Base-by-base conservation (phyloP, 2,113 vertebrate species). In the Lophotis ruficrista region DNA sequence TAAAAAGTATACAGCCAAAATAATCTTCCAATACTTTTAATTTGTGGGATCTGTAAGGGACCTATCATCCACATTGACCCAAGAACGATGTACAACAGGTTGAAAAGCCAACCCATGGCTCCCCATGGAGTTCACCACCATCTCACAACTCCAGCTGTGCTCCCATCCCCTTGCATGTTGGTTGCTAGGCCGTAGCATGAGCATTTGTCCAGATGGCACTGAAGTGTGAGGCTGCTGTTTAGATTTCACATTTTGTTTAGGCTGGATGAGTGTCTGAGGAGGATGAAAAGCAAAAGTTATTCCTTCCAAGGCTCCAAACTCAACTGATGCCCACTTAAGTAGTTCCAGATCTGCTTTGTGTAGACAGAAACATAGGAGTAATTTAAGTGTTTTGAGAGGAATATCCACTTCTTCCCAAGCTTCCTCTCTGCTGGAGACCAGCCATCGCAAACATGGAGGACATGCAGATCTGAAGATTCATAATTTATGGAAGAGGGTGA, bases 371-470 rank as follows among this genome's bases (percentile, higher is more conserved):
- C 62, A 72, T 47, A 79, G 61, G 86, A 68, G 45, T 75, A 92
- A 91, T 92, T 92, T 84, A 90, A 95, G 71, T 93, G 78, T 91
- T 87, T 89, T 84, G 62, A 79, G 81, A 86, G 85, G 94, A 91
- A 94, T 94, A 96, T 61, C 90, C 78, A 84, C 83, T 90, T 95
- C 91, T 97, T 96, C 91, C 69, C 68, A 84, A 85, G 56, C 70
- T 72, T 89, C 20, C 45, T 85, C 43, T 91, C 41, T 91, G 84
- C 37, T 92, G 92, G 96, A 94, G 81, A 61, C 35, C 30, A 12
- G 90, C 95, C 91, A 87, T 83, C 62, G 82, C 80, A 97, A 97
- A 97, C 91, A 97, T 97, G 96, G 96, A 96, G 94, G 96, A 96
- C 94, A 93, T 37, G 57, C 47, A 96, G 94, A 96, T 97, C 95